Evolutionary conservation across 2,888 invertebrate species (phyloP).

Genomic region (Phaonia tiefii): DNA sequence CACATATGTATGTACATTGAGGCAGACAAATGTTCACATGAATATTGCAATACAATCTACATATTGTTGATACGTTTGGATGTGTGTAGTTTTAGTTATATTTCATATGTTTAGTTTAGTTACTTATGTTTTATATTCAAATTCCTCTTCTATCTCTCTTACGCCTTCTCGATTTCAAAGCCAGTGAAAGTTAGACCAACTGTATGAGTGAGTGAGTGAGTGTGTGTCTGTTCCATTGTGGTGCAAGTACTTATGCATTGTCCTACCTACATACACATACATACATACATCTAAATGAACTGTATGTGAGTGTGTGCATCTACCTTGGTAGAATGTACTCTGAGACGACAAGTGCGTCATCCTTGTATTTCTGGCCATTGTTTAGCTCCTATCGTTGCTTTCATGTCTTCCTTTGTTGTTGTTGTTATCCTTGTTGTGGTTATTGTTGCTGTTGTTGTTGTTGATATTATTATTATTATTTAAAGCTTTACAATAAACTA

Average conservation of each 20-base stretch:
- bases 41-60: too few species aligned
- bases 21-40: too few species aligned
- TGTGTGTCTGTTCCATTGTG: constrained; percentile 43
- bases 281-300: too few species aligned
- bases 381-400: constrained; percentile 44
- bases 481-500: constrained; percentile 44
- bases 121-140: neutral
- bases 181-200: constrained; percentile 18
- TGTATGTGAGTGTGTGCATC: too few species aligned
- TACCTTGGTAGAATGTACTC: constrained; percentile 57
- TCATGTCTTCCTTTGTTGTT: neutral
- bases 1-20: neutral
- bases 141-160: neutral
- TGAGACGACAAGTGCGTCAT: constrained; percentile 63
- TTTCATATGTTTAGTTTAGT: constrained; percentile 17
- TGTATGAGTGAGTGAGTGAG: neutral
- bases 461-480: constrained; percentile 30
- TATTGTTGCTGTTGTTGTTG: neutral
- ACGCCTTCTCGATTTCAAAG: neutral
- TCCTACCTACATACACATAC: too few species aligned
- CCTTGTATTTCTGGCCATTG: constrained; percentile 55
- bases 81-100: too few species aligned
- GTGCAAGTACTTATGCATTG: constrained; percentile 62
- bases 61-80: too few species aligned
- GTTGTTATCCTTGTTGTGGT: neutral